Evolutionary conservation across 2,797 vertebrate species (phyloP).

Genomic region (Spinus pinus): DNA sequence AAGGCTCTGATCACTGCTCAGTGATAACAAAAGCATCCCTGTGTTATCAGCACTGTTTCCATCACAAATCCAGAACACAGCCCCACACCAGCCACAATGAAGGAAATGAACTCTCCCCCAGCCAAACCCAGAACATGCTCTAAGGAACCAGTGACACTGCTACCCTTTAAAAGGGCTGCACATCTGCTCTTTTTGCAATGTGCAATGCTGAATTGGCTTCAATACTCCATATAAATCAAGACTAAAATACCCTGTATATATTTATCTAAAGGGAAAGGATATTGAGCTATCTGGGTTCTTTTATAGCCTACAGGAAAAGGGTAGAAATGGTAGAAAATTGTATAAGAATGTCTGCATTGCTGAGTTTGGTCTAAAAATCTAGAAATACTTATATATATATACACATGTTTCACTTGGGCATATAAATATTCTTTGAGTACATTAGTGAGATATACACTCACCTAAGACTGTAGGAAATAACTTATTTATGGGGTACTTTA

Average conservation of each 20-base stretch:
- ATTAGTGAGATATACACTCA: not conserved
- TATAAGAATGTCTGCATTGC: not conserved
- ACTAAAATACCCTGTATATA: not conserved
- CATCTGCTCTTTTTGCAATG: not conserved
- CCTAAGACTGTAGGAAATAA: not conserved
- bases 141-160: not conserved
- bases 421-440: not conserved
- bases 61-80: not conserved
- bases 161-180: not conserved
- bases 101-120: not conserved
- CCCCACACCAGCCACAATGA: not conserved
- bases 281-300: not conserved
- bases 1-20: not conserved
- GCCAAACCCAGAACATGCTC: accelerated
- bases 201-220: not conserved
- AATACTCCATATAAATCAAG: not conserved
- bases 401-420: not conserved
- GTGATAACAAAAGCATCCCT: not conserved
- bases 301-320: not conserved
- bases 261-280: not conserved
- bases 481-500: slow-evolving; percentile 6
- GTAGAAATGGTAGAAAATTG: not conserved
- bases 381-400: not conserved
- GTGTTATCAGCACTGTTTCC: not conserved
- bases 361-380: not conserved